Conservation (phyloP, 2,113 vertebrate genomes). For the Hylia prasina region DNA sequence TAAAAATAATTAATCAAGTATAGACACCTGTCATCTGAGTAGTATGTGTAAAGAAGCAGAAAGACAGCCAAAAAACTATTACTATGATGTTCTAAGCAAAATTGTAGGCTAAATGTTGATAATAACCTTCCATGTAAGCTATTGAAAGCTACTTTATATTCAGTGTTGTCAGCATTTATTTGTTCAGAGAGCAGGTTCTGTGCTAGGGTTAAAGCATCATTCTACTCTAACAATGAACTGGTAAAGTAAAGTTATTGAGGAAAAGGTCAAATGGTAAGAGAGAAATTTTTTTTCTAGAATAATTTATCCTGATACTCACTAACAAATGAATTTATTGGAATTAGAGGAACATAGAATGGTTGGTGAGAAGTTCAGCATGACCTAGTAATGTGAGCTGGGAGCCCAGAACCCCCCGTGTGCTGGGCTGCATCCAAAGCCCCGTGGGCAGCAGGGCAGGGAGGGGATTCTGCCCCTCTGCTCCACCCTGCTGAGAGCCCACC, state of each 20-base stretch:
- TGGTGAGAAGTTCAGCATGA: background rate
- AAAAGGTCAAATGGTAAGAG: background rate
- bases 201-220: background rate
- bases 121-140: background rate
- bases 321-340: background rate
- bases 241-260: background rate
- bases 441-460: background rate
- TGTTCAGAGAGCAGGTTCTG: background rate
- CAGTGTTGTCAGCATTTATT: background rate
- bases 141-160: background rate
- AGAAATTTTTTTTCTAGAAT: background rate
- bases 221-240: background rate
- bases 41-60: background rate
- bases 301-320: background rate
- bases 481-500: background rate
- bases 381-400: rapidly evolving
- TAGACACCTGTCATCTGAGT: background rate
- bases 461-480: background rate
- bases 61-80: rapidly evolving
- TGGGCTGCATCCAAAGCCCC: background rate
- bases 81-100: background rate
- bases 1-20: background rate
- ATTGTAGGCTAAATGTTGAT: background rate
- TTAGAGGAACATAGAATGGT: background rate
- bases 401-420: background rate